Conservation (phyloP, 2,797 vertebrate genomes). For the Loriculus beryllinus region DNA sequence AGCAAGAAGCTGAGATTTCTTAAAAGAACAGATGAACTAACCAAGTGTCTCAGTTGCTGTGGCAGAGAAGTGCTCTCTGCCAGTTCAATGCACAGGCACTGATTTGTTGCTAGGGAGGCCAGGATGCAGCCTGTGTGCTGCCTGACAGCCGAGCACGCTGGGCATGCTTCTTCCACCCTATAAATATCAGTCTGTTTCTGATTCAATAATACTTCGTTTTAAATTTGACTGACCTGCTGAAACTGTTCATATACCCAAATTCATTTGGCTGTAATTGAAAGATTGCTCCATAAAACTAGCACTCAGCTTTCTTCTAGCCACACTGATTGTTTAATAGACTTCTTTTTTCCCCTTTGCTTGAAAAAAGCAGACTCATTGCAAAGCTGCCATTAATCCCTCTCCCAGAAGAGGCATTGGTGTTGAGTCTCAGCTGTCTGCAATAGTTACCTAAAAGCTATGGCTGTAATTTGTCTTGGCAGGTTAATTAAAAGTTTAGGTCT, state of each 20-base stretch:
- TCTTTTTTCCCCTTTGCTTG: conserved; percentile 6
- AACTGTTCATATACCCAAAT: background rate
- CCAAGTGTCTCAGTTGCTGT: background rate
- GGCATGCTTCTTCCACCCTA: background rate
- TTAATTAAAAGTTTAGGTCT: conserved; percentile 80
- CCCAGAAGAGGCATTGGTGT: conserved; percentile 54
- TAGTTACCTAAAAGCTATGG: conserved; percentile 64
- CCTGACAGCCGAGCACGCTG: background rate
- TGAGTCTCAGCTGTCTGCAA: conserved; percentile 74
- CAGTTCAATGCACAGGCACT: background rate
- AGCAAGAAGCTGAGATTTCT: background rate
- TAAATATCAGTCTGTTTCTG: background rate
- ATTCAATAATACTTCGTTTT: background rate
- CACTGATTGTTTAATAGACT: conserved; percentile 62
- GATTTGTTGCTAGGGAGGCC: background rate
- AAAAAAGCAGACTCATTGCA: conserved; percentile 53
- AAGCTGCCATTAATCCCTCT: conserved; percentile 68
- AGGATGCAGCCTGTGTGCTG: background rate
- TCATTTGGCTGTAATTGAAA: conserved; percentile 31
- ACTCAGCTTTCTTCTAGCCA: conserved; percentile 35
- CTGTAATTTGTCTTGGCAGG: conserved; percentile 76
- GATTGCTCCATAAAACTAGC: conserved; percentile 30
- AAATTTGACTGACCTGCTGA: conserved; percentile 8
- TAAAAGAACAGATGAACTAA: background rate
- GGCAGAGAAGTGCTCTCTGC: background rate